Percentiles rank a stretch among this genome's conserved stretches.
Evolutionary conservation across 2,113 vertebrate species (phyloP).

Genomic region (Labeo rohita): DNA sequence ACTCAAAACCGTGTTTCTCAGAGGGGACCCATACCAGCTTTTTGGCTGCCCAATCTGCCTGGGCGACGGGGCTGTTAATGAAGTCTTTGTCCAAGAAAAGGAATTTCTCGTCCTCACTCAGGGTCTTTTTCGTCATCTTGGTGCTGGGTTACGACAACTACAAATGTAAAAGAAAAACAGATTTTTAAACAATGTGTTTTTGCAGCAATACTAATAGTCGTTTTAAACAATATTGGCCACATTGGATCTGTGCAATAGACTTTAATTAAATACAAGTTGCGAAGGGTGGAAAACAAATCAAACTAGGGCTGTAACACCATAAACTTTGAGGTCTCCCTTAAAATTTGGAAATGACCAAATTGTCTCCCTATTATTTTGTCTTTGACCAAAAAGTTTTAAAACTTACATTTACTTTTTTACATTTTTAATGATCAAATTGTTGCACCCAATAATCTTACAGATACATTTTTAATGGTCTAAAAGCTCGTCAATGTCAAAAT

Average conservation of each 20-base stretch:
- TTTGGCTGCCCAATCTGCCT: conserved; percentile 94
- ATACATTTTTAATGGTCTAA: no score
- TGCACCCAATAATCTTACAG: background rate
- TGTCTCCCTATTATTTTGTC: background rate
- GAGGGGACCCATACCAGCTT: conserved; percentile 95
- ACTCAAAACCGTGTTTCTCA: conserved; percentile 92
- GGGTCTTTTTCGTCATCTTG: conserved; percentile 59
- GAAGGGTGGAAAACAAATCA: background rate
- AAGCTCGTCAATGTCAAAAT: background rate
- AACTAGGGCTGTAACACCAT: background rate
- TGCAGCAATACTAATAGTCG: conserved; percentile 68
- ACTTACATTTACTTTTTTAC: background rate
- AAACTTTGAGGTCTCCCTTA: background rate
- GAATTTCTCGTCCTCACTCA: conserved; percentile 88
- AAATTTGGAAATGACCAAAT: background rate
- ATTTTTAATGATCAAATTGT: background rate
- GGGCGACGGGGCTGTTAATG: conserved; percentile 84
- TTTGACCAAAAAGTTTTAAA: background rate
- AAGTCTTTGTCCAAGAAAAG: conserved; percentile 90
- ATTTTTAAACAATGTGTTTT: background rate
- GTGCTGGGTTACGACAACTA: conserved; percentile 31
- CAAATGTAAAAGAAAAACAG: background rate
- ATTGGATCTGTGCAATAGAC: background rate
- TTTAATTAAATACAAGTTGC: background rate
- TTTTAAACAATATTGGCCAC: conserved; percentile 58